Base-by-base conservation (phyloP, 2,888 invertebrate genomes). In the Zaprionus bogoriensis region DNA sequence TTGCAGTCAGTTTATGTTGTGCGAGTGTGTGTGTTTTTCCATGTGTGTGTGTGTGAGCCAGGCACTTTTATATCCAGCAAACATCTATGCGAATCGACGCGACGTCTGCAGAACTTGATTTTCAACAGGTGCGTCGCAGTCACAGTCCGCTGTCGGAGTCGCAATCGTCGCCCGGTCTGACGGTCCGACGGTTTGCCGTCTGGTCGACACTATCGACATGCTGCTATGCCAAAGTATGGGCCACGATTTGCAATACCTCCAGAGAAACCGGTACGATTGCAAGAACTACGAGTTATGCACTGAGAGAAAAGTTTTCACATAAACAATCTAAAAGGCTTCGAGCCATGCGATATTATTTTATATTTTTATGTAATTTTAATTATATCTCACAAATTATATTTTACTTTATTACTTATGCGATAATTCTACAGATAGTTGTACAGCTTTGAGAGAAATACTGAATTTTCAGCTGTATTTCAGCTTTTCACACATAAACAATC, bases 41-140 rank as follows among this genome's bases (percentile, higher is more conserved):
- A n/a, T 41, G 28, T 52, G 22, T 62, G 22, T 48, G 27, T 59
- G 45, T 63, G 51, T 42, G 6, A 46, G 50, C 19, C 20, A 45
- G 50, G 27, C 47, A 60, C 64, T 68, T 73, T 32, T 58, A 66
- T 60, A 50, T 66, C 25, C 60, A 36, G 46, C 61, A 61, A 52
- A 54, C 68, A 68, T 61, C 68, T 68, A 71, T 64, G 69, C 64
- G 74, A 74, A 72, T 57, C 69, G 65, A 74, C 65, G 55, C 74
- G 63, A 64, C 62, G 69, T 73, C 78, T 84, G 62, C 67, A 81
- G 81, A 88, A 88, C 89, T 87, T 78, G 88, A 80, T 87, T 88
- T 89, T 86, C 80, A 88, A 87, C 88, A 88, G 88, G 88, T 88
- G 88, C 89, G 87, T 88, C 78, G 80, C 19, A 10, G 19, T 19